phyloP scores from a whole-genome alignment of 2,113 vertebrate species.

The Catagonus wagneri region DNA sequence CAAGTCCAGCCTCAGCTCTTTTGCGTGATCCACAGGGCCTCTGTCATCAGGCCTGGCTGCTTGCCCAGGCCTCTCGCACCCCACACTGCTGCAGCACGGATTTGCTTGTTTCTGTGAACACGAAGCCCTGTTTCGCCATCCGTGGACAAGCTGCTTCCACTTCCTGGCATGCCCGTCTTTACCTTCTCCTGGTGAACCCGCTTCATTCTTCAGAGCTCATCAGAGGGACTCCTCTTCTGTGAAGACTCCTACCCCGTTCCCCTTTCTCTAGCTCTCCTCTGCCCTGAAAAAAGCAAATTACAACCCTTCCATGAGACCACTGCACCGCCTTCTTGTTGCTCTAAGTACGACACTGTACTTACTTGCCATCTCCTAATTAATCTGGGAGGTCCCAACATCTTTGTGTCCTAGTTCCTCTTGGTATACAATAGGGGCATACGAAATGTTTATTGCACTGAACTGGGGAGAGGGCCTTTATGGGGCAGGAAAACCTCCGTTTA shows the following conservation, averaged over 20 bases:
- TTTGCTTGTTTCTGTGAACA: neutral
- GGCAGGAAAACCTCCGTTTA: neutral
- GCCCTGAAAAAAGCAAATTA: neutral
- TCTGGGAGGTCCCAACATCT: neutral
- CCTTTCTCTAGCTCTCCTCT: neutral
- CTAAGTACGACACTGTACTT: accelerated
- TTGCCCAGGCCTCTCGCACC: neutral
- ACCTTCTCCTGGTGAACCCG: neutral
- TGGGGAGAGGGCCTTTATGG: neutral
- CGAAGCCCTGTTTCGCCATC: neutral
- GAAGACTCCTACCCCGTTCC: neutral
- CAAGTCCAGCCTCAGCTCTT: neutral
- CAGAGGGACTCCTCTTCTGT: neutral
- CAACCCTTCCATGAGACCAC: accelerated
- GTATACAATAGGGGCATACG: neutral
- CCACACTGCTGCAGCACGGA: accelerated
- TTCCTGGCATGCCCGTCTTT: neutral
- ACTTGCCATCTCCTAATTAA: neutral
- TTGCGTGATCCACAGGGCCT: accelerated
- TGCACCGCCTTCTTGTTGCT: neutral
- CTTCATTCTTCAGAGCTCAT: neutral
- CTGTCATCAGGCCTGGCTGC: neutral
- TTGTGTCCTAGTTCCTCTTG: neutral
- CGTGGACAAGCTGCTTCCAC: neutral
- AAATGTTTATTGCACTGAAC: neutral